Conservation (phyloP, 1,140 invertebrate genomes). For the Pinna nobilis region DNA sequence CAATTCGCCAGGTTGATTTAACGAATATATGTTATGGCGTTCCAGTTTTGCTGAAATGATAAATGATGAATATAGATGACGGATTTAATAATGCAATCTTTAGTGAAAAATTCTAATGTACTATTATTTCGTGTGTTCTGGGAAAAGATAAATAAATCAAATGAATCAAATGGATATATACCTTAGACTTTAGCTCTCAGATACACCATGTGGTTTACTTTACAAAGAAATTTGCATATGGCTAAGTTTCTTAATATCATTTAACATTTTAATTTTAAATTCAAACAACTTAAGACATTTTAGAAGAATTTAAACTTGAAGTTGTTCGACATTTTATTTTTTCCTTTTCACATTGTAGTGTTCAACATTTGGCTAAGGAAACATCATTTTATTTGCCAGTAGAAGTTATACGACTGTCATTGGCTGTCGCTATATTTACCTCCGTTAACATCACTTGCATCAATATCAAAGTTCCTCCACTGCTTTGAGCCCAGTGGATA, state of each 20-base stretch:
- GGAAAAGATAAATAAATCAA: not conserved
- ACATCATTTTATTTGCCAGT: not conserved
- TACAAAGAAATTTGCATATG: not conserved
- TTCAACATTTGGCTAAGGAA: not conserved
- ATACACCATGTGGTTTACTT: not conserved
- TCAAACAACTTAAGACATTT: not conserved
- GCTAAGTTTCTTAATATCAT: not conserved
- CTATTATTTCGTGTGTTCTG: not conserved
- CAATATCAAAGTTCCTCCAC: conserved; percentile 13
- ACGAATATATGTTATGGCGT: conserved; percentile 9
- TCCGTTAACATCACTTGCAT: conserved; percentile 26
- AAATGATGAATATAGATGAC: not conserved
- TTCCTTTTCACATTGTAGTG: not conserved
- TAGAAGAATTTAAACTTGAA: not conserved
- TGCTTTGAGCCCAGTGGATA: conserved; percentile 33
- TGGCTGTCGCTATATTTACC: conserved; percentile 11
- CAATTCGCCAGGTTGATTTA: conserved; percentile 28
- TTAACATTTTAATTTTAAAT: not conserved
- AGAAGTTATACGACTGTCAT: not conserved
- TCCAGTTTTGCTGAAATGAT: conserved; percentile 5
- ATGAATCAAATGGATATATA: not conserved
- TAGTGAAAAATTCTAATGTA: too few relatives aligned
- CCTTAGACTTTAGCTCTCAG: not conserved
- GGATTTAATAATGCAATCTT: too few relatives aligned
- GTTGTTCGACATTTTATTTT: not conserved